A percentile compares a stretch with the other conserved stretches of the same genome.
Conservation (phyloP, 2,888 invertebrate species). For the Chouioia cunea region DNA sequence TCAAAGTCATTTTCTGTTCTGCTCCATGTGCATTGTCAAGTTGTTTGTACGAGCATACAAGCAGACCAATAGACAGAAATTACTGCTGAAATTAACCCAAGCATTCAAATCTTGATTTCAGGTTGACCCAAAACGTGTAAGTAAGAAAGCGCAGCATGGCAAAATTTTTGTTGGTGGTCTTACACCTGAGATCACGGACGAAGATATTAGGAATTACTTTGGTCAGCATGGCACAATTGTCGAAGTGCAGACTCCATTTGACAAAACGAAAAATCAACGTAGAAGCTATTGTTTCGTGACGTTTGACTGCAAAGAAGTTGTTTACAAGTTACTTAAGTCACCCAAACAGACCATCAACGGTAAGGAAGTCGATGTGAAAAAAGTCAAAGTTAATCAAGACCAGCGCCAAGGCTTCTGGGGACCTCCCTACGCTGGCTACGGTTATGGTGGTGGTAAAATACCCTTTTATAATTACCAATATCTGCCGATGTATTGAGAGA, state of each 20-base stretch:
- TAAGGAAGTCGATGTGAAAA: slow-evolving; percentile 73
- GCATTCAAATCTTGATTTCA: slow-evolving; percentile 44
- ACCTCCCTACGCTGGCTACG: slow-evolving; percentile 63
- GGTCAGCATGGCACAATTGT: slow-evolving; percentile 74
- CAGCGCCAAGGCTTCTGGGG: slow-evolving; percentile 67
- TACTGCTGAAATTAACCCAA: no score
- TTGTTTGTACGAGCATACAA: no score
- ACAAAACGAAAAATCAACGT: slow-evolving; percentile 75
- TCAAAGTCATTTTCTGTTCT: no score
- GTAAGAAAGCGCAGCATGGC: slow-evolving; percentile 74
- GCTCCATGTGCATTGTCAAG: no score
- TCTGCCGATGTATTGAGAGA: slow-evolving; percentile 37
- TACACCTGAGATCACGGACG: slow-evolving; percentile 74
- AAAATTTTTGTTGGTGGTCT: slow-evolving; percentile 78
- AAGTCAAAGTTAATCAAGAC: slow-evolving; percentile 72
- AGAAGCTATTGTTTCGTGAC: slow-evolving; percentile 77
- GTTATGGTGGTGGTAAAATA: slow-evolving; percentile 62
- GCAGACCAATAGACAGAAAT: no score
- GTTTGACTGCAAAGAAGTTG: slow-evolving; percentile 75
- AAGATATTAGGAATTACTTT: slow-evolving; percentile 74
- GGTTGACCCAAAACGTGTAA: slow-evolving; percentile 77
- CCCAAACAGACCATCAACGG: slow-evolving; percentile 74
- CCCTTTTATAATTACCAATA: slow-evolving; percentile 50
- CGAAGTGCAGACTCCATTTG: slow-evolving; percentile 76
- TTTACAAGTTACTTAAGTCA: slow-evolving; percentile 72